Evolutionary conservation across 2,888 invertebrate species (phyloP).

Genomic region (Chouioia cunea): DNA sequence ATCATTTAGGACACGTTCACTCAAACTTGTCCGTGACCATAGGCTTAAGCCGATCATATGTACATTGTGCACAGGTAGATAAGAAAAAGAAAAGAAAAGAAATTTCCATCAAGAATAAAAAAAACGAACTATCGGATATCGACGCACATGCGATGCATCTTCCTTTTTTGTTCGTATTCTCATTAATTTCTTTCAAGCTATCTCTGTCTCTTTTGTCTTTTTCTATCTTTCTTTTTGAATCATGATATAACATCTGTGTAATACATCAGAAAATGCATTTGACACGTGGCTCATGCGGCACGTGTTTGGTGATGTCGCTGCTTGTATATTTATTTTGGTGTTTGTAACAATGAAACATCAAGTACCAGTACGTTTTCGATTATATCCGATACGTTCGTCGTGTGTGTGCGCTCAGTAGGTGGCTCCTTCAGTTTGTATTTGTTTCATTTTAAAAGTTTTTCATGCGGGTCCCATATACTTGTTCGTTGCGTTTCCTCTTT

Average conservation of each 20-base stretch:
- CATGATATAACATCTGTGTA: constrained; percentile 1
- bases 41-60: constrained; percentile 22
- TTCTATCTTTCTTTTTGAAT: neutral
- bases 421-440: constrained; percentile 3
- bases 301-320: constrained; percentile 64
- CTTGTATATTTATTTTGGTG: constrained; percentile 29
- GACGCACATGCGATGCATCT: no score
- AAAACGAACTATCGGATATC: no score
- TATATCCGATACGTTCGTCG: constrained; percentile 11
- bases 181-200: neutral
- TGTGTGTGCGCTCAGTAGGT: constrained; percentile 15
- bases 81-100: no score
- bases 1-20: constrained; percentile 25
- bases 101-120: no score
- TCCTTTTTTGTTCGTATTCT: no score
- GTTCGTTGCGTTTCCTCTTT: constrained; percentile 23
- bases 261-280: constrained; percentile 37
- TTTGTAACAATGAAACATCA: neutral
- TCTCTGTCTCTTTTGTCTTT: neutral
- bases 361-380: constrained; percentile 60
- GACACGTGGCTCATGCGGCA: constrained; percentile 49
- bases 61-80: neutral
- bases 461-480: constrained; percentile 41
- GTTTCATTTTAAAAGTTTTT: neutral
- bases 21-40: constrained; percentile 9